Evolutionary conservation across 2,888 invertebrate genomes (phyloP).

Genomic region (Malthinus flaveolus): DNA sequence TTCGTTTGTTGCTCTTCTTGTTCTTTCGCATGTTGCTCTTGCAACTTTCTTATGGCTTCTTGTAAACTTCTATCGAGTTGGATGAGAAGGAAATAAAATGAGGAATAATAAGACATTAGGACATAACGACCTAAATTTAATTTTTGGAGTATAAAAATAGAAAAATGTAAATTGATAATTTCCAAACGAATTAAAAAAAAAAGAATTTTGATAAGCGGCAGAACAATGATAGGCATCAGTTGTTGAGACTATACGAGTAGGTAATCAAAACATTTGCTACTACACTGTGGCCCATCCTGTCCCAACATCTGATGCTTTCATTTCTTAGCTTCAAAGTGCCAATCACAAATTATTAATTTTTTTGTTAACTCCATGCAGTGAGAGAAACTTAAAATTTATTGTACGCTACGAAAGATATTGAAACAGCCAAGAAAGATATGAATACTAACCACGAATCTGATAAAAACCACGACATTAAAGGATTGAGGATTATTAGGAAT

Average conservation of each 20-base stretch:
- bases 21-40: constrained; percentile 49
- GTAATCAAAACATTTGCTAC: too few relatives aligned
- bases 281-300: too few relatives aligned
- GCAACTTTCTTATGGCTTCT: constrained; percentile 46
- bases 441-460: constrained; percentile 33
- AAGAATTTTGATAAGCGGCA: not conserved
- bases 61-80: constrained; percentile 55
- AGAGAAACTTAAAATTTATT: constrained; percentile 18
- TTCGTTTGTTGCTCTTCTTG: constrained; percentile 46
- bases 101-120: constrained; percentile 28
- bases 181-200: not conserved
- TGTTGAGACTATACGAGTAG: too few relatives aligned
- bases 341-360: too few relatives aligned
- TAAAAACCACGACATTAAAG: constrained; percentile 38
- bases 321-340: too few relatives aligned
- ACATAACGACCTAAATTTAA: constrained; percentile 1
- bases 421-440: constrained; percentile 34
- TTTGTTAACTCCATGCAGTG: not conserved
- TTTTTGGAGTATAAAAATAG: not conserved
- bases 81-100: constrained; percentile 37
- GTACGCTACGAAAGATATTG: constrained; percentile 22
- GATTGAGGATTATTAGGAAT: constrained; percentile 39
- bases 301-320: too few relatives aligned
- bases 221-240: too few relatives aligned
- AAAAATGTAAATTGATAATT: not conserved